phyloP scores from a whole-genome alignment of 2,888 invertebrate species.

The Heliothis peltigera region DNA sequence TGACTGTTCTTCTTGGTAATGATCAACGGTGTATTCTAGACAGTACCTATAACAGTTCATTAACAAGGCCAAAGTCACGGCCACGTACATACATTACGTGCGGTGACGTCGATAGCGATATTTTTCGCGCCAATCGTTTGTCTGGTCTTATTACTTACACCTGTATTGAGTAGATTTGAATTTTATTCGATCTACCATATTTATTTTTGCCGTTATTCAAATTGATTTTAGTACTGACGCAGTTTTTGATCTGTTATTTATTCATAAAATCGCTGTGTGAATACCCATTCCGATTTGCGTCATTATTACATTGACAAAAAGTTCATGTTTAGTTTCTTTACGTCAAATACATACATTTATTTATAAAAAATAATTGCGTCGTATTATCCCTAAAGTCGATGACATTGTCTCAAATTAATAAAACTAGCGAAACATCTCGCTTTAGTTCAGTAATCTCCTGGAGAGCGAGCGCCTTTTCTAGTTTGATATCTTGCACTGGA shows the following conservation, averaged over 20 bases:
- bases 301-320: not conserved
- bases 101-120: slow-evolving; percentile 25
- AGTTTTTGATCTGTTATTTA: not conserved
- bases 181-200: not conserved
- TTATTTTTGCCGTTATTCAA: not conserved
- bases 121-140: slow-evolving; percentile 21
- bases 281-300: not conserved
- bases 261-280: not conserved
- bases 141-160: not conserved
- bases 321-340: too few relatives aligned
- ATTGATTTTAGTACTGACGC: not conserved
- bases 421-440: too few relatives aligned
- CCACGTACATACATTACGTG: slow-evolving; percentile 30
- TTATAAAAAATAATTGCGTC: not conserved
- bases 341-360: too few relatives aligned
- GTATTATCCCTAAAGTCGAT: not conserved
- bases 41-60: slow-evolving; percentile 46
- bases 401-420: not conserved
- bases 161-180: not conserved
- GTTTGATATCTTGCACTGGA: not conserved
- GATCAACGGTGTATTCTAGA: slow-evolving; percentile 6
- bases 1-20: slow-evolving; percentile 4
- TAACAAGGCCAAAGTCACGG: slow-evolving; percentile 61
- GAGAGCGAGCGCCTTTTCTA: not conserved
- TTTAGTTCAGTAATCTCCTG: too few relatives aligned